Base-by-base conservation (phyloP, 2,797 vertebrate species). In the Pteronotus mesoamericanus region DNA sequence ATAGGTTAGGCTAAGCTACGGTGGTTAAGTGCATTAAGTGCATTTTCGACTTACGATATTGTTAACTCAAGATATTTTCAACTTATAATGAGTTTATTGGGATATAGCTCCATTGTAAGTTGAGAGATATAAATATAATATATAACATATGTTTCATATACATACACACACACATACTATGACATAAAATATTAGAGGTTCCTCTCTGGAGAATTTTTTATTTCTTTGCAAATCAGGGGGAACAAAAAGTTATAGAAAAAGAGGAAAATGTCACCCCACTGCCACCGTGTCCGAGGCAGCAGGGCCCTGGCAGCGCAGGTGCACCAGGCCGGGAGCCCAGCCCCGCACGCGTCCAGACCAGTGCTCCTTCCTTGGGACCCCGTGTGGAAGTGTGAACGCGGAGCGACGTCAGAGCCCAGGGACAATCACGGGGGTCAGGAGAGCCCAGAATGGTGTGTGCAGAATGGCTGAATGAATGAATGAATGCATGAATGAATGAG, bases 321-420 rank as follows among this genome's bases (percentile, higher is more conserved):
- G 46, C 66, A n/a, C 10, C 46, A 22, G 64, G 29, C 5, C 53
- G 2, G 11, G 82, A 69, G 34, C 16, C 37, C 9, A 19, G 24
- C 26, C 22, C 69, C 19, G 2, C 12, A 3, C 0, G 0, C 1
- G 32, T 19, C 51, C 3, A 4, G 22, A 32, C 19, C 3, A 2
- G 4, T 0, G 46, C 39, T 83, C 48, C 68, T 51, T 51, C 44
- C 57, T 85, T 22, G 32, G 24, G 61, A 11, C 44, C 44, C 5
- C 0, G 0, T 0, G 15, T 0, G 9, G 44, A 39, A 46, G 4
- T 19, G 22, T 34, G n/a, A 39, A 19, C 3, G 10, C 24, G 15
- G 71, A 11, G 55, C 32, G 29, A 8, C 2, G n/a, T 3, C 2
- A 0, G 66, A 19, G 10, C 19, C 29, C 68, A 22, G 5, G 21